Evolutionary conservation across 1,140 invertebrate species (phyloP).

Genomic region (Lasaia peninsularis): DNA sequence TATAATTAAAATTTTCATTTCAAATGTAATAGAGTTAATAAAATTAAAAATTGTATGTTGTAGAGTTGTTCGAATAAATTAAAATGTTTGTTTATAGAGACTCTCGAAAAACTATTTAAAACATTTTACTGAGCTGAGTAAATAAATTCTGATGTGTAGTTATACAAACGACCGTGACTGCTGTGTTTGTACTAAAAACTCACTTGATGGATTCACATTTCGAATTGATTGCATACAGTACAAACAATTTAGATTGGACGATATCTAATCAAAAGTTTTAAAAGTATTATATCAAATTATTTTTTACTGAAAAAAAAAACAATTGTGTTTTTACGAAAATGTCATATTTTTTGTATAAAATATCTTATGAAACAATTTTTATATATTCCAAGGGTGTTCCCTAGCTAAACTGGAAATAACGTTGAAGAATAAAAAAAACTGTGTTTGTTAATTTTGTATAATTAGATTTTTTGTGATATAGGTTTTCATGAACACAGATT

Average conservation of each 20-base stretch:
- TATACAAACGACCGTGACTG: constrained; percentile 19
- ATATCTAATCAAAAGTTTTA: constrained; percentile 14
- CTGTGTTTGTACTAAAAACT: constrained; percentile 20
- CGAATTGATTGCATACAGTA: constrained; percentile 25
- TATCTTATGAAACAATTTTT: too few relatives aligned
- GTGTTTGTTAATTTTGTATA: too few relatives aligned
- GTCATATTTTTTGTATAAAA: too few relatives aligned
- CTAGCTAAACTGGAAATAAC: too few relatives aligned
- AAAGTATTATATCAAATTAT: not conserved
- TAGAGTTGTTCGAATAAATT: not conserved
- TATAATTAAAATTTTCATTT: too few relatives aligned
- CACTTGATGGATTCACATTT: constrained; percentile 28
- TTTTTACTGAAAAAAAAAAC: too few relatives aligned
- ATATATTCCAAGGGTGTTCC: too few relatives aligned
- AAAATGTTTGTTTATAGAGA: not conserved
- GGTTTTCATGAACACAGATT: too few relatives aligned
- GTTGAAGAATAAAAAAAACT: too few relatives aligned
- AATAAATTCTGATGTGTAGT: constrained; percentile 21
- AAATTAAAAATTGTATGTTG: too few relatives aligned
- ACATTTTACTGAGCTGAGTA: constrained; percentile 19
- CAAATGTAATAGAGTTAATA: not conserved
- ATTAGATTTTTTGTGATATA: too few relatives aligned
- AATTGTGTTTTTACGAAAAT: too few relatives aligned
- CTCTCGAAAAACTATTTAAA: constrained; percentile 14
- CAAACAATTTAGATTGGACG: constrained; percentile 21